Conservation (phyloP, 2,888 invertebrate species). For the Lottia gigantea region DNA sequence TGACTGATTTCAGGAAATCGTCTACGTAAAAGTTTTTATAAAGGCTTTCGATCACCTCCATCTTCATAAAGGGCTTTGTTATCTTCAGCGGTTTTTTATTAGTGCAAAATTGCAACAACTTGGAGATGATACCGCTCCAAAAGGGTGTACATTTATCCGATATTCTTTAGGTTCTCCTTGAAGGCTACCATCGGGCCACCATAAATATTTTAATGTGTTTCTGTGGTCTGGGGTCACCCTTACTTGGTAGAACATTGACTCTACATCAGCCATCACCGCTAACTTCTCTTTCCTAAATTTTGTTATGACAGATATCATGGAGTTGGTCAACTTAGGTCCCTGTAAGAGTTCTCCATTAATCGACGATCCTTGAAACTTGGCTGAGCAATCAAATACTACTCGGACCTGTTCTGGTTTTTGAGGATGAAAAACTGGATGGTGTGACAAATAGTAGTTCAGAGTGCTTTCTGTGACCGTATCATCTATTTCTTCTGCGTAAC, state of each 20-base stretch:
- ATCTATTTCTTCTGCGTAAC: slow-evolving; percentile 17
- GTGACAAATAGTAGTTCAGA: neutral
- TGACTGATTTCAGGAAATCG: slow-evolving; percentile 27
- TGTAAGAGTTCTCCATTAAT: slow-evolving; percentile 32
- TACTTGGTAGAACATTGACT: slow-evolving; percentile 31
- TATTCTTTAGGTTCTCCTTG: neutral
- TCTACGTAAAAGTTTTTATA: slow-evolving; percentile 29
- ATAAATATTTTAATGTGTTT: slow-evolving; percentile 28
- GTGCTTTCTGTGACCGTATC: neutral
- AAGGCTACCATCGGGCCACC: slow-evolving; percentile 24
- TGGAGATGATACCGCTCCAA: slow-evolving; percentile 7
- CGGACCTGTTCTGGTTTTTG: slow-evolving; percentile 19
- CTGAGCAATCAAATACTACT: slow-evolving; percentile 34
- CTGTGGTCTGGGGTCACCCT: slow-evolving; percentile 23
- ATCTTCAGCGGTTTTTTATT: neutral
- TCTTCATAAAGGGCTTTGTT: neutral
- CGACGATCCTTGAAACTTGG: slow-evolving; percentile 28
- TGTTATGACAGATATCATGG: slow-evolving; percentile 30
- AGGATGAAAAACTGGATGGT: slow-evolving; percentile 9
- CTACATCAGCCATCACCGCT: slow-evolving; percentile 33
- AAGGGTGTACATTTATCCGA: slow-evolving; percentile 11
- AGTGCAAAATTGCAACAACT: slow-evolving; percentile 12
- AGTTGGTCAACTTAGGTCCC: slow-evolving; percentile 39
- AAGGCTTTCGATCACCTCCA: neutral
- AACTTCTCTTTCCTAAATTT: slow-evolving; percentile 34